Evolutionary conservation across 2,888 invertebrate genomes (phyloP).

Genomic region (Alloplasta piceator): DNA sequence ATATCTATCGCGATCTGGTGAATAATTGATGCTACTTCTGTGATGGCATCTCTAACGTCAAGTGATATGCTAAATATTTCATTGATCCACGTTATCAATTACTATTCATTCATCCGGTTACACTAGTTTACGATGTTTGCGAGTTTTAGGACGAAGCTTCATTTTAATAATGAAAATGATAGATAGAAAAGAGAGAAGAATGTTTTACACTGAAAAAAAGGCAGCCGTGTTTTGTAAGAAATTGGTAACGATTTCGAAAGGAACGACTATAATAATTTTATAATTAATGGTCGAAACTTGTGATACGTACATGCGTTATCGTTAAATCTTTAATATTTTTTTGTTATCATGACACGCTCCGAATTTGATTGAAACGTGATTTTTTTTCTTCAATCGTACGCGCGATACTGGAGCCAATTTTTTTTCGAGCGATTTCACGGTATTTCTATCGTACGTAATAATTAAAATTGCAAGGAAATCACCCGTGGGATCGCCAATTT

Average conservation of each 20-base stretch:
- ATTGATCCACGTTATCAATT: conserved; percentile 54
- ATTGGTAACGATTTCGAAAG: conserved; percentile 43
- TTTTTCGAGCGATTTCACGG: neutral
- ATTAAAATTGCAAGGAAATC: neutral
- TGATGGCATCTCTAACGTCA: conserved; percentile 59
- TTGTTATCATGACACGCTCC: conserved; percentile 1
- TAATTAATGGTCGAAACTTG: conserved; percentile 72
- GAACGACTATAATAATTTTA: conserved; percentile 44
- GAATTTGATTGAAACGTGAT: conserved; percentile 12
- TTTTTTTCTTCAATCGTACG: conserved; percentile 2
- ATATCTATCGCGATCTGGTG: conserved; percentile 43
- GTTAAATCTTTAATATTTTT: conserved; percentile 30
- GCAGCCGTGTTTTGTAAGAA: conserved; percentile 25
- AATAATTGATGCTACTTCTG: conserved; percentile 56
- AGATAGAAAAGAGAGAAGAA: conserved; percentile 1
- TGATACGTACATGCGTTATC: conserved; percentile 71
- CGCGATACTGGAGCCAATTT: conserved; percentile 9
- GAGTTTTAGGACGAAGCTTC: conserved; percentile 34
- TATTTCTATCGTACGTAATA: conserved; percentile 1
- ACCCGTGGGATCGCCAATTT: neutral
- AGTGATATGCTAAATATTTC: conserved; percentile 60
- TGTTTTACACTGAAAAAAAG: conserved; percentile 19
- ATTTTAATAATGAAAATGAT: neutral
- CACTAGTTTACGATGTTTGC: conserved; percentile 30
- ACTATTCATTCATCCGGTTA: conserved; percentile 49